Evolutionary conservation across 2,113 vertebrate genomes (phyloP), one percentile per base, ranked within the genome.

Genomic region (Bubo bubo): DNA sequence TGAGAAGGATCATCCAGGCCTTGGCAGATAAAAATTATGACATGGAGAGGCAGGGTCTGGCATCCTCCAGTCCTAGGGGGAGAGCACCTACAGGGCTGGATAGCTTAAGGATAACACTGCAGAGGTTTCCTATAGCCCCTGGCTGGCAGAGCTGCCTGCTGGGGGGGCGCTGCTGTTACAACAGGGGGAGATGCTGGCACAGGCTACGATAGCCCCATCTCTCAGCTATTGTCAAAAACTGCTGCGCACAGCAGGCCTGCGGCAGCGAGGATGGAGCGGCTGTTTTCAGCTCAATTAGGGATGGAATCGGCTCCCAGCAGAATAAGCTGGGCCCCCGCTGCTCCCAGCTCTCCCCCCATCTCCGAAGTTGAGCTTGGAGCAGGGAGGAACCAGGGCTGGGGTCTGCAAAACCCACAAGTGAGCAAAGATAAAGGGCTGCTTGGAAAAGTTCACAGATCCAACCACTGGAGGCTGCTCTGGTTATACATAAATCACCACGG

Each of bases 401-500:
- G 32, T 18, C 52, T 71, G 74, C 47, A 35, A 66, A 75, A 55
- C 21, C 53, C 79, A 5, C 18, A 18, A 53, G 56, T 2, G 66
- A 87, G 70, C 28, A 0, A 12, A 17, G 41, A 32, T 4, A 23
- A 21, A 63, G 49, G 26, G 23, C 74, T 14, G 70, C 79, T 56
- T 4, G 74, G 88, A 45, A 75, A 59, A 92, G 50, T 94, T 91
- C 81, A 14, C 24, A 30, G 88, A 15, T 94, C 4, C 95, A 64
- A 6, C 96, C 97, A 87, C 95, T 96, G 96, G 97, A 84, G 96
- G 96, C 80, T 93, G 96, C 97, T 97, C 88, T 97, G 90, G 92
- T 83, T 83, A 56, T 96, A 32, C 84, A 90, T 83, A 95, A 97
- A 97, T 91, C 95, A 95, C 90, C 58, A 8, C 41, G 1, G 2